Evolutionary conservation across 2,888 invertebrate genomes (phyloP), one percentile per base, ranked within the genome.

Genomic region (Ganaspis brasiliensis): DNA sequence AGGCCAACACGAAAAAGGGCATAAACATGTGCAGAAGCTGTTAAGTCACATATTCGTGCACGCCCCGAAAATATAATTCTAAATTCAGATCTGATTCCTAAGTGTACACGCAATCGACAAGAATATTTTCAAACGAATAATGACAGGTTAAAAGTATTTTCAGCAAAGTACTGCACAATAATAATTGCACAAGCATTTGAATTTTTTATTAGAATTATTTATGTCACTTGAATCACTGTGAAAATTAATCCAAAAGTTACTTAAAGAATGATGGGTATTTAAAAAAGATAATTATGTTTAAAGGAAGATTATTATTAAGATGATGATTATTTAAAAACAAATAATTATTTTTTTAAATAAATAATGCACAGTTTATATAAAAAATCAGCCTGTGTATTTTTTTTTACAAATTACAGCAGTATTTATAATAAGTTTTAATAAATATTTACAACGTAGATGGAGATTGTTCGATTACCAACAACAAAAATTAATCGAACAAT

Each of bases 331-430:
- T n/a, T n/a, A n/a, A n/a, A n/a, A n/a, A n/a, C n/a, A n/a, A n/a
- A n/a, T n/a, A n/a, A n/a, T n/a, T n/a, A n/a, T n/a, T 31, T 31
- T 31, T 31, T 2, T 31, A 31, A 12, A 61, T 21, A 21, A 37
- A 19, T 35, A 61, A 61, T 21, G 12, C 9, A 3, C 12, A 5
- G 4, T 63, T 14, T 24, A 56, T 21, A 37, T 63, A 63, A 4
- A 63, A 63, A 63, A 63, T 63, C 61, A 63, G 35, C 61, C 12
- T 10, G 61, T 63, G 21, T 63, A 37, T 63, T 63, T 63, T 8
- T 63, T 8, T 19, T 26, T 37, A 63, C n/a, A 63, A 63, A 63
- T 63, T 63, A 63, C 61, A 37, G 21, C 6, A 63, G 37, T 12
- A 14, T 55, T 31, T 37, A 40, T 37, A 37, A n/a, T 9, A 40